Evolutionary conservation across 1,140 invertebrate species (phyloP), one percentile per base, ranked within the genome.

Genomic region (Mya arenaria): DNA sequence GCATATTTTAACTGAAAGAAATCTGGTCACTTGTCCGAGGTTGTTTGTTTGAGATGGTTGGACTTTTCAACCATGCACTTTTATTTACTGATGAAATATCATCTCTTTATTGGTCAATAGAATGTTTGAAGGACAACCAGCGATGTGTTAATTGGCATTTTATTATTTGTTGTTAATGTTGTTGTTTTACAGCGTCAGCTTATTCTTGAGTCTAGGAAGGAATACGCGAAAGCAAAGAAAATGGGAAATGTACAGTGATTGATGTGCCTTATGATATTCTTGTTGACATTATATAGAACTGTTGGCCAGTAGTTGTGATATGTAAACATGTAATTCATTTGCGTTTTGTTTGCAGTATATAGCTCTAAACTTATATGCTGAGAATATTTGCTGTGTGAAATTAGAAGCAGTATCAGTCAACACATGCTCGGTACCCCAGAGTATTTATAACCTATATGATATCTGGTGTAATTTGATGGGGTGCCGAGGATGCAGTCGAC

Each of bases 141-240:
- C n/a, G n/a, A n/a, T n/a, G n/a, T n/a, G n/a, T n/a, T n/a, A n/a
- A n/a, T n/a, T n/a, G n/a, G n/a, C n/a, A n/a, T n/a, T n/a, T n/a
- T n/a, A n/a, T n/a, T n/a, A n/a, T n/a, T n/a, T n/a, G n/a, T n/a
- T n/a, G n/a, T n/a, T n/a, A n/a, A n/a, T n/a, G n/a, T n/a, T n/a
- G n/a, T n/a, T n/a, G n/a, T n/a, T n/a, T 65, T 65, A 34, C 62
- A 65, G 62, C 28, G 62, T 34, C 62, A 65, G 62, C n/a, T 36
- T 5, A 65, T 65, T 36, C 62, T 65, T 34, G 30, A 65, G 32
- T 19, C 34, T 17, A 30, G 34, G 37, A 65, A 65, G 62, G 34
- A 65, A 36, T 65, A 65, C 23, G 36, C 10, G 62, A 65, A 36
- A 36, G 62, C 62, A 5, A 36, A 30, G 32, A 65, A 65, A 36